Percentiles rank a stretch among this genome's conserved stretches.
Conservation (phyloP, 2,888 invertebrate species). For the Neocrepidodera transversa region DNA sequence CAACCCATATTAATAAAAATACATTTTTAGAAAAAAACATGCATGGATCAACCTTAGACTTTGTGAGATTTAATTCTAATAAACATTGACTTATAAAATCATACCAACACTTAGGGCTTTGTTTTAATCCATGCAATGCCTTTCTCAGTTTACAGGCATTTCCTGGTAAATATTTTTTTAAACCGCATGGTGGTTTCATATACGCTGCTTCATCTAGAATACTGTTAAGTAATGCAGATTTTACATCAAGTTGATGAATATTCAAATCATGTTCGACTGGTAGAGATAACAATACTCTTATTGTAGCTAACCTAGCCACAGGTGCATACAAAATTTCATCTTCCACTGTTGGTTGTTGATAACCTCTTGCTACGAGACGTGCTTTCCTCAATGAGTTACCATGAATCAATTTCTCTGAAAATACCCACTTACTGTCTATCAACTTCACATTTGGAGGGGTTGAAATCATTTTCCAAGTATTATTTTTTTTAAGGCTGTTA, state of each 20-base stretch:
- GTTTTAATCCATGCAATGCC: constrained; percentile 34
- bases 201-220: constrained; percentile 15
- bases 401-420: constrained; percentile 9
- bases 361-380: constrained; percentile 6
- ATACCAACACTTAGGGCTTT: constrained; percentile 38
- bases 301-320: constrained; percentile 19
- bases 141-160: constrained; percentile 31
- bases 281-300: constrained; percentile 26
- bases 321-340: constrained; percentile 33
- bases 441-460: not conserved
- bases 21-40: constrained; percentile 33
- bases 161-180: not conserved
- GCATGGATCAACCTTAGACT: constrained; percentile 38
- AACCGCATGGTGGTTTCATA: constrained; percentile 22
- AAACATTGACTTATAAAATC: constrained; percentile 15
- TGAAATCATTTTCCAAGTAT: not conserved
- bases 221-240: constrained; percentile 34
- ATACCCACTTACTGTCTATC: constrained; percentile 1
- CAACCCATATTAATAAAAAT: constrained; percentile 33
- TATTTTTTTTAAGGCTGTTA: not conserved
- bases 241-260: constrained; percentile 33
- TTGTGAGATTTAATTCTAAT: constrained; percentile 27
- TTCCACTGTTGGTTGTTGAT: constrained; percentile 12
- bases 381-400: not conserved
- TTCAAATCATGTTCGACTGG: constrained; percentile 24